Evolutionary conservation across 1,140 invertebrate species (phyloP).

Genomic region (Paramacrobiotus metropolitanus): DNA sequence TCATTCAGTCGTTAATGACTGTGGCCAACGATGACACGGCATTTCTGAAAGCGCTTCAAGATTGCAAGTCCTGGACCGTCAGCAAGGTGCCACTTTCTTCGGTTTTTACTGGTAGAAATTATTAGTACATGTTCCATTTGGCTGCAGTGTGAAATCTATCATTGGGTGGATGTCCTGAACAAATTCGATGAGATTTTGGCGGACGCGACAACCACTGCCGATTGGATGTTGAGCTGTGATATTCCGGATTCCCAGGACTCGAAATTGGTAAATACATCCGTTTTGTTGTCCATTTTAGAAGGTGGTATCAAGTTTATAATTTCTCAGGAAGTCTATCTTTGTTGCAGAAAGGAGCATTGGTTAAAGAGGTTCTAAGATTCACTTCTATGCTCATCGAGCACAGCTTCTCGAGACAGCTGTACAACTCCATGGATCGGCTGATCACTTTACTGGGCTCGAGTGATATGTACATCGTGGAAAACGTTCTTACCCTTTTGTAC

Average conservation of each 20-base stretch:
- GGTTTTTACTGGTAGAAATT: too few relatives aligned
- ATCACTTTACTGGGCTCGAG: constrained; percentile 54
- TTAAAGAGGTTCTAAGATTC: constrained; percentile 54
- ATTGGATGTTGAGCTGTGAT: constrained; percentile 56
- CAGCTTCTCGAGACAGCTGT: constrained; percentile 65
- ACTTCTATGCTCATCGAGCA: constrained; percentile 67
- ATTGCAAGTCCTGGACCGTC: constrained; percentile 60
- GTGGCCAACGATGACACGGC: constrained; percentile 32
- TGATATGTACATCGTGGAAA: constrained; percentile 64
- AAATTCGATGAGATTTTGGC: constrained; percentile 57
- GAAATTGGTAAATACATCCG: constrained; percentile 14
- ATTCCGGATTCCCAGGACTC: constrained; percentile 37
- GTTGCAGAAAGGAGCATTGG: constrained; percentile 40
- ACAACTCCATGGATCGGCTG: constrained; percentile 72
- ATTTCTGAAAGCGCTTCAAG: constrained; percentile 41
- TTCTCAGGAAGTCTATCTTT: constrained; percentile 2
- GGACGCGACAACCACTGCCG: constrained; percentile 38
- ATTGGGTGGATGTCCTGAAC: constrained; percentile 69
- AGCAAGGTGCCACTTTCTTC: constrained; percentile 52
- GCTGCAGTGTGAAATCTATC: constrained; percentile 50
- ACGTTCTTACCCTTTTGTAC: constrained; percentile 60
- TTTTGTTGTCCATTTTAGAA: too few relatives aligned
- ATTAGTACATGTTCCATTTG: constrained; percentile 8
- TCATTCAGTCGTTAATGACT: constrained; percentile 49
- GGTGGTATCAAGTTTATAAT: constrained; percentile 2